Percentiles rank a stretch among this genome's conserved stretches.
phyloP scores from a whole-genome alignment of 1,140 invertebrate species.

The Trinorchestia longiramus region DNA sequence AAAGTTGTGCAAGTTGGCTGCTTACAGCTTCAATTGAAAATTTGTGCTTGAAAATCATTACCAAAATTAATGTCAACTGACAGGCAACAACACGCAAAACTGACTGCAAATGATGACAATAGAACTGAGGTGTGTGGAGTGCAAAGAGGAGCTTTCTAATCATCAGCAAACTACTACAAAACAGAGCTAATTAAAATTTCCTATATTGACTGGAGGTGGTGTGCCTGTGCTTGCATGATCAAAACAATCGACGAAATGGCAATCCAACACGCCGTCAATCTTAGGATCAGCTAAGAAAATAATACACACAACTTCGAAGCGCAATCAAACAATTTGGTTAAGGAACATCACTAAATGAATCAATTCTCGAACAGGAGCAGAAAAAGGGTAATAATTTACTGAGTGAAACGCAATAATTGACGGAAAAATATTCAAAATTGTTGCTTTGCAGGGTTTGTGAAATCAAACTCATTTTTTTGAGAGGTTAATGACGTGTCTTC shows the following conservation, averaged over 20 bases:
- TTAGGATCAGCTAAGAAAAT: not conserved
- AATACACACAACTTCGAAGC: not conserved
- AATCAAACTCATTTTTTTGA: not conserved
- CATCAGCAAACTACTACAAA: not conserved
- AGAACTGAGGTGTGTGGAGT: not conserved
- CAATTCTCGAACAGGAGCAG: too few species aligned
- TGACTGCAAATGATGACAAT: not conserved
- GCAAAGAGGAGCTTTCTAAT: not conserved
- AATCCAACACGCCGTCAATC: not conserved
- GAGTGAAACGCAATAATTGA: too few species aligned
- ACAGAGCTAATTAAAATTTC: not conserved
- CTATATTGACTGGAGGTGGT: not conserved
- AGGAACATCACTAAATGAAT: too few species aligned
- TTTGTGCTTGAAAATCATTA: too few species aligned
- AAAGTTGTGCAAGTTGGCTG: too few species aligned
- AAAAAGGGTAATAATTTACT: too few species aligned
- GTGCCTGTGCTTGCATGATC: not conserved
- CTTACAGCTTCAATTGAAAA: too few species aligned
- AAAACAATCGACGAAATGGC: not conserved
- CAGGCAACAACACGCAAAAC: not conserved
- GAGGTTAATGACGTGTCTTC: too few species aligned
- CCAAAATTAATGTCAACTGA: too few species aligned
- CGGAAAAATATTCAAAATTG: not conserved
- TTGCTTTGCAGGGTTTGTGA: not conserved
- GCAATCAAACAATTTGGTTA: too few species aligned